Evolutionary conservation across 2,113 vertebrate genomes (phyloP).

Genomic region (Chloebia gouldiae): DNA sequence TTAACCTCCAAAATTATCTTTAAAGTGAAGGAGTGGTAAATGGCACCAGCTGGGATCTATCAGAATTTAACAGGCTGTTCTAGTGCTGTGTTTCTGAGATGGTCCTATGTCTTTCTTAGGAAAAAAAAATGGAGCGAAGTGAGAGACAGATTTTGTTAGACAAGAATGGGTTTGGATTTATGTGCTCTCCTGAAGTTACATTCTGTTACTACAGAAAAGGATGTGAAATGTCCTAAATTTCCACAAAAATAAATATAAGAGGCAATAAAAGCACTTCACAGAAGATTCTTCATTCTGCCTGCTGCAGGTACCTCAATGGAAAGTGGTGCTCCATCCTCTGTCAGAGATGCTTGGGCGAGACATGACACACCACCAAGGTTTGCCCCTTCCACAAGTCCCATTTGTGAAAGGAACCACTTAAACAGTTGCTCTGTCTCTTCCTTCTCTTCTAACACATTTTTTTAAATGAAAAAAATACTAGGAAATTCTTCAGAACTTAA

Average conservation of each 20-base stretch:
- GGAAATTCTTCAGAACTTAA: constrained; percentile 29
- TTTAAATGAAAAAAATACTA: not conserved
- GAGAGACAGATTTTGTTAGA: not conserved
- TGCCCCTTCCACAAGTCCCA: not conserved
- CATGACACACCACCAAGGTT: not conserved
- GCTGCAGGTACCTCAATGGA: not conserved
- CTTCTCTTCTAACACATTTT: constrained; percentile 7
- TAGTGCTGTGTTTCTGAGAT: not conserved
- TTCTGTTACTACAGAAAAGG: constrained; percentile 18
- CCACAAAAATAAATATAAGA: constrained; percentile 41
- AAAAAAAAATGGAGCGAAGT: not conserved
- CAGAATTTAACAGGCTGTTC: not conserved
- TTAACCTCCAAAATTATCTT: constrained; percentile 67
- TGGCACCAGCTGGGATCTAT: not conserved
- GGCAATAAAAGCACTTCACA: constrained; percentile 47
- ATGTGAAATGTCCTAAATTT: constrained; percentile 30
- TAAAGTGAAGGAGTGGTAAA: constrained; percentile 45
- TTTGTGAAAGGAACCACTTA: constrained; percentile 46
- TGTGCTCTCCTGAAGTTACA: constrained; percentile 21
- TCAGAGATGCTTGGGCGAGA: not conserved
- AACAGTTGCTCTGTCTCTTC: not conserved
- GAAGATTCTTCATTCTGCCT: constrained; percentile 31
- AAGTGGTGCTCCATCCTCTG: constrained; percentile 18
- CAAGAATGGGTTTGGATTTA: not conserved
- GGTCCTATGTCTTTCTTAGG: not conserved